These are phyloP conservation scores for Eupithecia inturbata DNA, from an alignment of 2,888 invertebrate genomes.

Conservation along the genomic window DNA sequence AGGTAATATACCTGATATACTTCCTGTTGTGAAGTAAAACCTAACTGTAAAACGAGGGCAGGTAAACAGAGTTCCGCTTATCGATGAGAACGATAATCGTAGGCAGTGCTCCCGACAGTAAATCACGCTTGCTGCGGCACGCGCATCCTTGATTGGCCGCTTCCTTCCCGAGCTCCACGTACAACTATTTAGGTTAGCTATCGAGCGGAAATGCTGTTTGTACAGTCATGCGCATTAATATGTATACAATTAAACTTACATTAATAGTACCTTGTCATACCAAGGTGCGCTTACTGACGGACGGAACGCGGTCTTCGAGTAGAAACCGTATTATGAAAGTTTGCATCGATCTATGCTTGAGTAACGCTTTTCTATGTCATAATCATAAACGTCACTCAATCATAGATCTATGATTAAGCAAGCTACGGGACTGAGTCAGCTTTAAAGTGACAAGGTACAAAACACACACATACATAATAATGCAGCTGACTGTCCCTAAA, in stretches of 20 bases:
- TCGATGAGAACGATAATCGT: slow-evolving; percentile 5
- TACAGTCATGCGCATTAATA: neutral
- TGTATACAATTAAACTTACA: too few relatives aligned
- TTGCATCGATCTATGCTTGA: too few relatives aligned
- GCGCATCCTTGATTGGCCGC: slow-evolving; percentile 48
- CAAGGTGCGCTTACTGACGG: neutral
- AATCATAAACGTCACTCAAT: too few relatives aligned
- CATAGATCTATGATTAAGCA: too few relatives aligned
- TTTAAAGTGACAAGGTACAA: too few relatives aligned
- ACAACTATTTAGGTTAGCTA: slow-evolving; percentile 13
- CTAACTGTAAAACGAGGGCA: neutral
- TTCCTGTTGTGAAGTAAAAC: too few relatives aligned
- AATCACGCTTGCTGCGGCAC: slow-evolving; percentile 47
- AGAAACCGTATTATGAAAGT: too few relatives aligned
- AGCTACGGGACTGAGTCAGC: too few relatives aligned
- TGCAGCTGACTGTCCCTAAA: neutral
- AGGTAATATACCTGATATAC: too few relatives aligned
- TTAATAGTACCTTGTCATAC: neutral
- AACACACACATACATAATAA: neutral
- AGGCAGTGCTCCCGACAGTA: slow-evolving; percentile 40
- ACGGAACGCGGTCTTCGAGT: neutral
- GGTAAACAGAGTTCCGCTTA: neutral
- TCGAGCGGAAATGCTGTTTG: slow-evolving; percentile 18
- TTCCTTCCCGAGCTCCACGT: slow-evolving; percentile 46
- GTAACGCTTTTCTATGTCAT: too few relatives aligned